Conservation (phyloP, 2,888 invertebrate species). For the Philhelius pedissequus region DNA sequence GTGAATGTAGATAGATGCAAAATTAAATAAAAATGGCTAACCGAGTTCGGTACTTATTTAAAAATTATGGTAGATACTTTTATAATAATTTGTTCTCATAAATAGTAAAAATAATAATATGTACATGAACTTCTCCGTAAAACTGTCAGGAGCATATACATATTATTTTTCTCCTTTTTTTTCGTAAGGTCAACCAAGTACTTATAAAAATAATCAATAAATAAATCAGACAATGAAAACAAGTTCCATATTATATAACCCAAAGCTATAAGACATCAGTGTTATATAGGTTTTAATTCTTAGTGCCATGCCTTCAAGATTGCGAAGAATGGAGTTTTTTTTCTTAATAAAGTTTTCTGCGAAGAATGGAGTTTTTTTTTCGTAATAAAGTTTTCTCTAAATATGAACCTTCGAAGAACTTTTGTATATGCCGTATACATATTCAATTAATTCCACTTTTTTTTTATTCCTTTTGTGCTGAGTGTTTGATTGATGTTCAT, state of each 20-base stretch:
- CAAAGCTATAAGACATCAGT: background rate
- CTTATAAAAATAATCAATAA: background rate
- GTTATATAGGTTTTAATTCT: no score
- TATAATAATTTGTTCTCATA: no score
- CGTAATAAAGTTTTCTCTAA: background rate
- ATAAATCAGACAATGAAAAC: background rate
- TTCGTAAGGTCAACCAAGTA: background rate
- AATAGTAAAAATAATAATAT: no score
- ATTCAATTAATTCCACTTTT: background rate
- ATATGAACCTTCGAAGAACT: background rate
- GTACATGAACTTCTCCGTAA: background rate
- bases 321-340: background rate
- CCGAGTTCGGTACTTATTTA: no score
- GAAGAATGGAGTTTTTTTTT: background rate
- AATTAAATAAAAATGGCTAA: no score
- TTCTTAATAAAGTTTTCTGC: background rate
- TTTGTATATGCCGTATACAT: background rate
- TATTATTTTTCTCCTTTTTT: background rate
- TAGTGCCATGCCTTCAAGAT: background rate
- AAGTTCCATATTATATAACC: background rate
- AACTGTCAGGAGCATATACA: background rate
- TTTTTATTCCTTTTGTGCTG: background rate
- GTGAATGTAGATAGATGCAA: no score
- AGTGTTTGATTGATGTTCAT: background rate
- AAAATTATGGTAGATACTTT: no score